Evolutionary conservation across 2,113 vertebrate species (phyloP), one percentile per base, ranked within the genome.

Genomic region (Apaloderma vittatum): DNA sequence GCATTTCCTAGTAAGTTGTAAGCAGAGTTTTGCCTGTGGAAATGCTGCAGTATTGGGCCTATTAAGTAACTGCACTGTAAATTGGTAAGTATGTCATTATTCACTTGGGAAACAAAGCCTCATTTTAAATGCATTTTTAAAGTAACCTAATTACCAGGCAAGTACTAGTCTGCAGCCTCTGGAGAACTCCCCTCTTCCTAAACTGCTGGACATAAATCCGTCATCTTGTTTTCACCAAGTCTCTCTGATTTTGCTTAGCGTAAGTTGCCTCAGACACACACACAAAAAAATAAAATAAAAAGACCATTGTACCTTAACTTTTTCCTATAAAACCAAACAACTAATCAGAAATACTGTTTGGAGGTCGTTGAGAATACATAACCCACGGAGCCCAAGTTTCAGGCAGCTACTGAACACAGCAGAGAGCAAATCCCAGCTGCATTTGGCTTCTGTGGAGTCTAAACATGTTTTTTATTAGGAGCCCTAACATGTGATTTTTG

Each of bases 31-130:
- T 61, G 30, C 6, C 22, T 73, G 15, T 34, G 37, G 32, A 76
- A 76, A 66, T 12, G 52, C 9, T 77, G 32, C 14, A 52, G 48
- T 17, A 77, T 48, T 52, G 27, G 75, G 52, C 86, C 68, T 68
- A 46, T 70, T 76, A 76, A 40, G 11, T 49, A 84, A 72, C 46
- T 75, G 36, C 45, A 57, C 12, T 54, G 46, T 62, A 84, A 81
- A 68, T 32, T 43, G 34, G 21, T 40, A 77, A 1, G 3, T 29
- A 23, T 23, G 46, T 29, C 80, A 32, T 67, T 80, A 81, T 72
- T 88, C 87, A 75, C n/a, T 43, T 26, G 30, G 34, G 68, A 92
- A 95, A 91, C 45, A 92, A 94, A 92, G 30, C n/a, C 78, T 82
- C 32, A 20, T 16, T 94, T 74, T 27, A 81, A 89, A 66, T 23